Percentiles rank a stretch among this genome's conserved stretches.
Conservation (phyloP, 2,888 invertebrate species). For the Nomada ruficornis region DNA sequence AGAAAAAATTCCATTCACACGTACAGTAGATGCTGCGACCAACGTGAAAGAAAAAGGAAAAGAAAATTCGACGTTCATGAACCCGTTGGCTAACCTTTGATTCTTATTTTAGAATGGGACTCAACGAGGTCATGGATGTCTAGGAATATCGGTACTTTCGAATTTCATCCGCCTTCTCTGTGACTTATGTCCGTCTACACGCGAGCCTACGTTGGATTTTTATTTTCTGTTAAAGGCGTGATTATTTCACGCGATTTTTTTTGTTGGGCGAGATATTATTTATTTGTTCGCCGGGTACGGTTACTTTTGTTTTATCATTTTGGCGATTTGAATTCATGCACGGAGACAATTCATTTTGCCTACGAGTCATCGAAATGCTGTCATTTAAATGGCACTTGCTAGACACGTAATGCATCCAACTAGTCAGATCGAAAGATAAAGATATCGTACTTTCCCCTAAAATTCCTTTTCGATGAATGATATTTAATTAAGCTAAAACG, state of each 20-base stretch:
- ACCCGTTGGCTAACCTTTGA: constrained; percentile 34
- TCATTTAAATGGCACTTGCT: background rate
- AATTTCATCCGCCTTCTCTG: constrained; percentile 15
- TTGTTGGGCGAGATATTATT: no score
- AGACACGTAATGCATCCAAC: background rate
- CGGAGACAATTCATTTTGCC: no score
- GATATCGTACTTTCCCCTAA: background rate
- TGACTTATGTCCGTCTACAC: background rate
- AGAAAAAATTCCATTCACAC: constrained; percentile 1
- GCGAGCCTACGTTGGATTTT: background rate
- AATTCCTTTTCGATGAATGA: background rate
- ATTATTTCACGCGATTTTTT: background rate
- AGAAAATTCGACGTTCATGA: background rate
- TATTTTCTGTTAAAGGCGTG: background rate
- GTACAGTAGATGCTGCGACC: no score
- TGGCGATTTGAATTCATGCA: no score
- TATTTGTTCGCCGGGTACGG: no score
- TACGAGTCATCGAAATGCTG: background rate
- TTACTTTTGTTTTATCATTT: no score
- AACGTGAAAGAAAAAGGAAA: background rate
- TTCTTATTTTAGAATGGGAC: constrained; percentile 4
- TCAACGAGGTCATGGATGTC: constrained; percentile 37
- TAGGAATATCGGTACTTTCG: constrained; percentile 33
- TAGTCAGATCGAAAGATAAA: background rate
- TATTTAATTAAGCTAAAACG: background rate